These are phyloP conservation scores for Xenentodon cancila DNA, from an alignment of 2,797 vertebrate species.

Conservation along the genomic window DNA sequence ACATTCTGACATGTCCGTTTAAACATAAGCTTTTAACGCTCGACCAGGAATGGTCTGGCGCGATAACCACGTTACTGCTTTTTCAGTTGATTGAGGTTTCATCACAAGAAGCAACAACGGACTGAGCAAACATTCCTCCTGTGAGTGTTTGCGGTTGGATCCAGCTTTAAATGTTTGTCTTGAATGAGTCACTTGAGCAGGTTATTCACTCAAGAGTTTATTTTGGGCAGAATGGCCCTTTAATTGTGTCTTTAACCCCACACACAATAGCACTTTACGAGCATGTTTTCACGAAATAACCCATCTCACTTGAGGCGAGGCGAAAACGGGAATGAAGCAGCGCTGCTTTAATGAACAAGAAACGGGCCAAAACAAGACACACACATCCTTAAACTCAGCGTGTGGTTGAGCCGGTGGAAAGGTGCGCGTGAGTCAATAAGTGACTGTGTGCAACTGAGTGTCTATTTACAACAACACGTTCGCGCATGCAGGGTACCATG, in stretches of 20 bases:
- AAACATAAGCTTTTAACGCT: conserved; percentile 45
- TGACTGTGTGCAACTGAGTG: conserved; percentile 17
- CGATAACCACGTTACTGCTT: conserved; percentile 37
- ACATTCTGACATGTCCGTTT: conserved; percentile 41
- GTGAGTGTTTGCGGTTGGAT: conserved; percentile 51
- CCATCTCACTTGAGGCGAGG: conserved; percentile 41
- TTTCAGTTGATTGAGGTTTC: conserved; percentile 51
- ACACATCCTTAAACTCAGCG: conserved; percentile 28
- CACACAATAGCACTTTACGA: conserved; percentile 72
- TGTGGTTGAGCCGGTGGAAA: conserved; percentile 47
- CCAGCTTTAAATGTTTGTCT: conserved; percentile 54
- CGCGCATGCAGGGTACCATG: neutral
- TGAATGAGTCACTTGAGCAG: conserved; percentile 46
- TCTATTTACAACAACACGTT: conserved; percentile 19
- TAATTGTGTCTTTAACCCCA: conserved; percentile 66
- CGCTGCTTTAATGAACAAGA: conserved; percentile 68
- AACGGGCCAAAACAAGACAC: conserved; percentile 40
- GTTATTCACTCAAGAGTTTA: conserved; percentile 61
- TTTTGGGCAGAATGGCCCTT: conserved; percentile 55
- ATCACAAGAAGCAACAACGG: conserved; percentile 45
- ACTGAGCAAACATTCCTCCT: conserved; percentile 43
- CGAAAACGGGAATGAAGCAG: conserved; percentile 39
- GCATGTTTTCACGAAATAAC: conserved; percentile 69
- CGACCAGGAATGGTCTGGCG: conserved; percentile 32
- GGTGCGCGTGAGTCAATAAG: conserved; percentile 35